A percentile compares a stretch with the other conserved stretches of the same genome.
Conservation (phyloP, 1,140 invertebrate species). For the Nebria ingens region DNA sequence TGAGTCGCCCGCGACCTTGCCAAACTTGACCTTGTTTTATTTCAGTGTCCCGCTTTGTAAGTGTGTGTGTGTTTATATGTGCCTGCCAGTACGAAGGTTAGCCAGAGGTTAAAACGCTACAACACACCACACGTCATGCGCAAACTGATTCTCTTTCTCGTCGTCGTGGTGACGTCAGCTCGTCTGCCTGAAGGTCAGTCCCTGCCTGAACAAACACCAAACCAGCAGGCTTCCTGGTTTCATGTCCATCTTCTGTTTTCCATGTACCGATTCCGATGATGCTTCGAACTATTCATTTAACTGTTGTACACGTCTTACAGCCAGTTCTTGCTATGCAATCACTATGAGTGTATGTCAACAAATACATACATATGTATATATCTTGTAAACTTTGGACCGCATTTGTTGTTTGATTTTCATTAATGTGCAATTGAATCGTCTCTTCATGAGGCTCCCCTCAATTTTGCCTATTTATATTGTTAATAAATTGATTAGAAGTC, state of each 20-base stretch:
- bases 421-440: too few species aligned
- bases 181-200: not conserved
- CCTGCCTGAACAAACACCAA: too few species aligned
- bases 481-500: too few species aligned
- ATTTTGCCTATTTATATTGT: too few species aligned
- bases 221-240: not conserved
- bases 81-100: not conserved
- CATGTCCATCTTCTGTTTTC: not conserved
- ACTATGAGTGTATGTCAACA: too few species aligned
- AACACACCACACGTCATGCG: not conserved
- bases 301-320: not conserved
- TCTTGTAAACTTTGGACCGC: too few species aligned
- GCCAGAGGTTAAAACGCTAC: not conserved
- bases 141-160: not conserved
- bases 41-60: slow-evolving; percentile 19
- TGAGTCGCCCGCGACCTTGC: slow-evolving; percentile 23
- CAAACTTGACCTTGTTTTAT: slow-evolving; percentile 31
- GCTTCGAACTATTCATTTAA: not conserved
- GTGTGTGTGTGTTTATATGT: not conserved
- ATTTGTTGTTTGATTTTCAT: too few species aligned
- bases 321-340: too few species aligned
- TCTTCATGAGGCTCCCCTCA: too few species aligned
- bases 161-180: not conserved
- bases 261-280: too few species aligned
- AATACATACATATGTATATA: slow-evolving; percentile 1